Evolutionary conservation across 2,888 invertebrate species (phyloP), one percentile per base, ranked within the genome.

Genomic region (Hyposoter dolosus): DNA sequence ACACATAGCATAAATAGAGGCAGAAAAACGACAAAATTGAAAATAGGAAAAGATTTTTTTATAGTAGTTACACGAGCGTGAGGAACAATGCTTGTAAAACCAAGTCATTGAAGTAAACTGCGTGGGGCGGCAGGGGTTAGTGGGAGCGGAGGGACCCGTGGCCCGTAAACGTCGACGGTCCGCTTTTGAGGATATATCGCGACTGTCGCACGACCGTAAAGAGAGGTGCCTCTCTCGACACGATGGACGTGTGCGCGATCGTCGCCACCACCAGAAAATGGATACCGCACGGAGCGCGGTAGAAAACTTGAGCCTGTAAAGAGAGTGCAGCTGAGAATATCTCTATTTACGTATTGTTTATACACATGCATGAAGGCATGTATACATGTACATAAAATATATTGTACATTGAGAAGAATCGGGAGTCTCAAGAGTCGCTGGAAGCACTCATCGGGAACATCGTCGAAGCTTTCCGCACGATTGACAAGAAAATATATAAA

Each of bases 281-380:
- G 93, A 92, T 90, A 92, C 92, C 91, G 91, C 89, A 89, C 87
- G 88, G 60, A 89, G 87, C 90, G 89, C 90, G 89, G 89, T 90
- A 90, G 88, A 80, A 72, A 79, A 74, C 71, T 77, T 60, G 71
- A 28, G 56, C 66, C 76, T 47, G 72, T 74, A 63, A 72, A 35
- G 45, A 66, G 45, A 43, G 72, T 80, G 76, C 75, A 50, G 45
- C 35, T 9, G 43, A 65, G 45, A 60, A 43, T 50, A 47, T 47
- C 28, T 68, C 35, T 71, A 60, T 77, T 19, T 66, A 23, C 32
- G 40, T 40, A 15, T 76, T 75, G 47, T n/a, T 32, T 43, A 65
- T 47, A 65, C 32, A 35, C 60, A 56, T 56, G 74, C 43, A 43
- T 74, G 23, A 40, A 15, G 15, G 50, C 56, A 19, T 43, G 56